Evolutionary conservation across 2,113 vertebrate genomes (phyloP).

Genomic region (Bagarius yarrelli): DNA sequence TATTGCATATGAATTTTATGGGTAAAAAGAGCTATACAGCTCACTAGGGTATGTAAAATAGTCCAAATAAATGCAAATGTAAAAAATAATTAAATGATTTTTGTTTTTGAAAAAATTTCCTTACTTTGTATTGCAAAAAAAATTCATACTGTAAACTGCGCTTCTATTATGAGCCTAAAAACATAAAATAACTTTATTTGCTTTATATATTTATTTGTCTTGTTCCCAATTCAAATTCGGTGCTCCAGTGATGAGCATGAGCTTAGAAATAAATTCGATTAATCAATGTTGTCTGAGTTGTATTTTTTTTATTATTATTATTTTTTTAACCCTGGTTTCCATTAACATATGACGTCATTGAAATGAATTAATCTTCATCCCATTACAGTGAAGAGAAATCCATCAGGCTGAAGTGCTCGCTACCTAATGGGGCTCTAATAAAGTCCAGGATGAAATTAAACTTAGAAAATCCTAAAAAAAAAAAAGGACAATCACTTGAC

Average conservation of each 20-base stretch:
- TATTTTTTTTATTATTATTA: too few relatives aligned
- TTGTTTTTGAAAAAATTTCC: neutral
- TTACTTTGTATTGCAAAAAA: neutral
- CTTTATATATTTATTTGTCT: constrained; percentile 43
- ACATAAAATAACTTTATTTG: constrained; percentile 6
- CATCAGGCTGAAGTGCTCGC: too few relatives aligned
- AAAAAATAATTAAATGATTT: constrained; percentile 14
- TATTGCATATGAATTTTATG: constrained; percentile 30
- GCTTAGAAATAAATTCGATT: constrained; percentile 35
- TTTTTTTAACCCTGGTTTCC: too few relatives aligned
- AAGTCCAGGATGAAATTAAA: too few relatives aligned
- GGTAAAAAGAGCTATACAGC: constrained; percentile 21
- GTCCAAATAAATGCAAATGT: constrained; percentile 38
- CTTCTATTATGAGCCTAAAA: neutral
- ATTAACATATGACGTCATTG: too few relatives aligned
- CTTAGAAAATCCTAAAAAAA: neutral
- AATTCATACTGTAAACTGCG: constrained; percentile 4
- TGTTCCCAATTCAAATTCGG: constrained; percentile 15
- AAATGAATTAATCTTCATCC: too few relatives aligned
- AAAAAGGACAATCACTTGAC: neutral
- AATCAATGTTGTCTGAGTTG: neutral
- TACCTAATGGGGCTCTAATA: too few relatives aligned
- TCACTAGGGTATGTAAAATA: constrained; percentile 41
- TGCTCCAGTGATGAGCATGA: constrained; percentile 29
- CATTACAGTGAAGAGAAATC: too few relatives aligned